Conservation (phyloP, 2,888 invertebrate species). For the Itoplectis maculator region DNA sequence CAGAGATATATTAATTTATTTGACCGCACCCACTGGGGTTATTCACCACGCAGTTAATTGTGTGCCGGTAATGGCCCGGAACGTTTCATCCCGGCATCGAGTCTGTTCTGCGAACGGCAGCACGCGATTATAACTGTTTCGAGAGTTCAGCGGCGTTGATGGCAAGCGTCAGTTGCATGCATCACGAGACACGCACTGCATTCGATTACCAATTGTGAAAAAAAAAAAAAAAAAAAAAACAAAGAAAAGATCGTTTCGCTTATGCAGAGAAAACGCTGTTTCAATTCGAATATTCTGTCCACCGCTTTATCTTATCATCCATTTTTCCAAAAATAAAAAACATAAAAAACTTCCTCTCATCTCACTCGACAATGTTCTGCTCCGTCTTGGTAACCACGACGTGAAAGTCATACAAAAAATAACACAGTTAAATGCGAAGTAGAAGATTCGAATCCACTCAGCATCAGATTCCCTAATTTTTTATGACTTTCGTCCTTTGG, state of each 20-base stretch:
- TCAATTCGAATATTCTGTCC: neutral
- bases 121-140: conserved; percentile 58
- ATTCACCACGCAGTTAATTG: conserved; percentile 63
- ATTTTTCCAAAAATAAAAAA: neutral
- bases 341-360: too few relatives aligned
- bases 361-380: too few relatives aligned
- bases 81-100: conserved; percentile 58
- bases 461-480: neutral
- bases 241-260: neutral
- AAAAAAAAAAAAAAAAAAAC: conserved; percentile 8
- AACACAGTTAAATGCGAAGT: neutral
- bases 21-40: conserved; percentile 60
- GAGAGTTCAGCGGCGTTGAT: conserved; percentile 5
- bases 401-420: too few relatives aligned
- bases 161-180: conserved; percentile 39
- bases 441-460: neutral
- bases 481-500: neutral
- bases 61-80: conserved; percentile 63
- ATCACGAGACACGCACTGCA: conserved; percentile 28
- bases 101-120: conserved; percentile 3
- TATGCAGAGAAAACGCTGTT: neutral
- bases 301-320: neutral
- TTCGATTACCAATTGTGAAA: conserved; percentile 41
- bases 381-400: too few relatives aligned
- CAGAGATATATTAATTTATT: conserved; percentile 63